phyloP scores from a whole-genome alignment of 2,797 vertebrate genomes.

The Anguilla pacifica region DNA sequence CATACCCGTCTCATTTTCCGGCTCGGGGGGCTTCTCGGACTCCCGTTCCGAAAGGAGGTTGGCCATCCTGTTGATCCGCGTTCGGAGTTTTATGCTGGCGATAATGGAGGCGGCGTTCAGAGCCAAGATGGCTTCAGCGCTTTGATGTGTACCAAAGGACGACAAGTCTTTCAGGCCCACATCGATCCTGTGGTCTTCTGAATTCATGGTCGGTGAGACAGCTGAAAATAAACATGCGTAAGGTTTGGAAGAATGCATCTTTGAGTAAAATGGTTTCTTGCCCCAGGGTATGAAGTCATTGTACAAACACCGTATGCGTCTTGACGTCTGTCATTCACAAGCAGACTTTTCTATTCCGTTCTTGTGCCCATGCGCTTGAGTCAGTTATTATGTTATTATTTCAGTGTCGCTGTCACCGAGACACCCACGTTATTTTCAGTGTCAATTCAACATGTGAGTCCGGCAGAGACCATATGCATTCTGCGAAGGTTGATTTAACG shows the following conservation, averaged over 20 bases:
- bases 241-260: neutral
- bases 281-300: neutral
- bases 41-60: conserved; percentile 45
- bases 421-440: neutral
- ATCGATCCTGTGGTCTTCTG: neutral
- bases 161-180: conserved; percentile 16
- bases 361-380: neutral
- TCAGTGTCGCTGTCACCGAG: neutral
- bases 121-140: conserved; percentile 66
- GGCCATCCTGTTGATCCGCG: conserved; percentile 61
- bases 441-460: too few relatives aligned
- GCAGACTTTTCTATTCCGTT: neutral
- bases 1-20: conserved; percentile 58
- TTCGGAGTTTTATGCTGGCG: conserved; percentile 76
- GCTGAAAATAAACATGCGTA: neutral
- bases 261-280: neutral
- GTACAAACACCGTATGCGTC: neutral
- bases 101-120: conserved; percentile 75
- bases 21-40: conserved; percentile 30
- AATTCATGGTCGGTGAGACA: neutral
- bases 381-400: neutral
- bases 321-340: neutral
- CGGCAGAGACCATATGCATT: too few relatives aligned
- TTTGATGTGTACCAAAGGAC: conserved; percentile 50
- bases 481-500: too few relatives aligned